Base-by-base conservation (phyloP, 2,113 vertebrate genomes). In the Toxostoma redivivum region DNA sequence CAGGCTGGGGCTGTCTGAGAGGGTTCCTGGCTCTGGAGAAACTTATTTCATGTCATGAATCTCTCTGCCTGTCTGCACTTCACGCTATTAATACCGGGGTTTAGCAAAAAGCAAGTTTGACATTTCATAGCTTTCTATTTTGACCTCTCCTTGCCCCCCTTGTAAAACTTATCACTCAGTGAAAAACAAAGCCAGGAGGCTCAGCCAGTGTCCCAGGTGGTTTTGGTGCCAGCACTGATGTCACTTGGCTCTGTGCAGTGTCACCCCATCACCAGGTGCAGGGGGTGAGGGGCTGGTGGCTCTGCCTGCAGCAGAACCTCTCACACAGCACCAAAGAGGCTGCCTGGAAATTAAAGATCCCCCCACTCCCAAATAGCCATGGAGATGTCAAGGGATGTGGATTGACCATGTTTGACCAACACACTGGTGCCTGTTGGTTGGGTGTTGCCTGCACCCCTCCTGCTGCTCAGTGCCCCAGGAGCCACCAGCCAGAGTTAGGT, bases 281-380 rank as follows among this genome's bases (percentile, higher is more conserved):
- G 62, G 24, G 42, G 12, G 3, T 11, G 21, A 69, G 78, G 54
- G 45, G 21, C 54, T 77, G 72, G 17, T 31, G 77, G 19, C 42
- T 88, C 53, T 89, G 72, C 40, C 81, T 4, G 2, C n/a, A 86
- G 50, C 69, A 56, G 30, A 61, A 51, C n/a, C n/a, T 21, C 65
- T 78, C 48, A 30, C n/a, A 10, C 10, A 53, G 35, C 7, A 7
- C 7, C 5, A 4, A 35, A 54, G 40, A 56, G 64, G 40, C 25
- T 64, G n/a, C 1, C 0, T 30, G 47, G 51, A 50, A 86, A 35
- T 27, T 3, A 30, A 58, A 89, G 1, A 0, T n/a, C 1, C 2
- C 2, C 1, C 3, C 11, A 1, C 8, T 11, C 27, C 11, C 18
- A 50, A 61, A 65, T 0, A 71, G 12, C 31, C 22, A 8, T 0